These are phyloP conservation scores for Brachymystax lenok DNA, from an alignment of 2,797 vertebrate species.

Conservation along the genomic window DNA sequence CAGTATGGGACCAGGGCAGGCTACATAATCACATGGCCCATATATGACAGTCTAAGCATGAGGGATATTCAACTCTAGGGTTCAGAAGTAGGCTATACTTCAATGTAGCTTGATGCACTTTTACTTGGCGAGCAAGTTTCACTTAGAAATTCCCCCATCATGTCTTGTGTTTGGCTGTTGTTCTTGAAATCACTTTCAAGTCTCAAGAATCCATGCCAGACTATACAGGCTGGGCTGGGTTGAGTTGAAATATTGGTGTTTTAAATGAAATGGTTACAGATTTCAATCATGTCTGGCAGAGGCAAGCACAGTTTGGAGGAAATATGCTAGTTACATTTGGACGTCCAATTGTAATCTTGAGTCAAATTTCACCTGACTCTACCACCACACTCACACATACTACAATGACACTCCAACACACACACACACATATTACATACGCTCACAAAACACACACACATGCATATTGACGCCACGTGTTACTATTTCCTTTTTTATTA, in stretches of 20 bases:
- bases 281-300: conserved; percentile 26
- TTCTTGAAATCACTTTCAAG: conserved; percentile 21
- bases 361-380: neutral
- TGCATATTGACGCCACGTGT: neutral
- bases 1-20: too few species aligned
- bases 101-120: conserved; percentile 42
- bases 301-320: conserved; percentile 11
- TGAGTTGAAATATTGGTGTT: conserved; percentile 36
- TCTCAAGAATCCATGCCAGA: conserved; percentile 33
- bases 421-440: too few species aligned
- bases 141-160: conserved; percentile 25
- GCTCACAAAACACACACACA: too few species aligned
- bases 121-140: conserved; percentile 41
- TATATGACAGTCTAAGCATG: conserved; percentile 23
- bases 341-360: neutral
- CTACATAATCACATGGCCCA: neutral
- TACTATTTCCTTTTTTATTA: neutral
- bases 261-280: conserved; percentile 36
- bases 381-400: too few species aligned
- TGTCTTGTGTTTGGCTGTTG: conserved; percentile 32
- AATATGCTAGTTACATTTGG: conserved; percentile 26
- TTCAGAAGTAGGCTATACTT: neutral
- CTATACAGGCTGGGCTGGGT: conserved; percentile 30
- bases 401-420: too few species aligned
- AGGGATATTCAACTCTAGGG: too few species aligned